Percentiles rank a stretch among this genome's conserved stretches.
Evolutionary conservation across 2,888 invertebrate genomes (phyloP).

Genomic region (Drosophila tripunctata): DNA sequence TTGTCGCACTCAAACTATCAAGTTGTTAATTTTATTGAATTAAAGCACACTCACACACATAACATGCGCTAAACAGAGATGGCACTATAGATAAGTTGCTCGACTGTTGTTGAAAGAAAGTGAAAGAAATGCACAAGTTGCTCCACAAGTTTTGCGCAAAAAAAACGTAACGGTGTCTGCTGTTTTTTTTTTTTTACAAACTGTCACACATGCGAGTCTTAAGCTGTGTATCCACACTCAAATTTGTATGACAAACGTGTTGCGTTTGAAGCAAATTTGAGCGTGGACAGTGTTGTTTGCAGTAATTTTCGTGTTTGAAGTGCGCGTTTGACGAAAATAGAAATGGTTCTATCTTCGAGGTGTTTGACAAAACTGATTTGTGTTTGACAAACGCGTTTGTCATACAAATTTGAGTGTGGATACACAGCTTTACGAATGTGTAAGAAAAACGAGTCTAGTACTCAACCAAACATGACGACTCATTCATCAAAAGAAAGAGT

Average conservation of each 20-base stretch:
- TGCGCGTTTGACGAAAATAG: no score
- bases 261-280: no score
- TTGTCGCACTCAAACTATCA: slow-evolving; percentile 44
- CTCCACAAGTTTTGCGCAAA: slow-evolving; percentile 45
- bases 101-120: slow-evolving; percentile 51
- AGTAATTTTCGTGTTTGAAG: no score
- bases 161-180: slow-evolving; percentile 14
- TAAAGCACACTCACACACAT: slow-evolving; percentile 42
- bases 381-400: no score
- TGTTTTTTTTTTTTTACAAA: slow-evolving; percentile 32
- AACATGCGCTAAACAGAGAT: slow-evolving; percentile 36
- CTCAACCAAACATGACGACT: slow-evolving; percentile 48
- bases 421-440: no score
- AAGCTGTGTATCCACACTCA: no score
- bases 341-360: no score
- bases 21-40: slow-evolving; percentile 71
- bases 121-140: slow-evolving; percentile 60
- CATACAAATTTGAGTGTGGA: no score
- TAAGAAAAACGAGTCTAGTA: slow-evolving; percentile 31
- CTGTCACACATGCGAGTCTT: slow-evolving; percentile 57
- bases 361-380: no score
- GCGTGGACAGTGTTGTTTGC: no score
- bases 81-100: slow-evolving; percentile 19
- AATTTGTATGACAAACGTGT: no score
- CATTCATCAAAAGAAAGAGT: slow-evolving; percentile 32